A percentile compares a stretch with the other conserved stretches of the same genome.
These are phyloP conservation scores for Ageneiosus marmoratus DNA, from an alignment of 2,113 vertebrate genomes.

Conservation along the genomic window DNA sequence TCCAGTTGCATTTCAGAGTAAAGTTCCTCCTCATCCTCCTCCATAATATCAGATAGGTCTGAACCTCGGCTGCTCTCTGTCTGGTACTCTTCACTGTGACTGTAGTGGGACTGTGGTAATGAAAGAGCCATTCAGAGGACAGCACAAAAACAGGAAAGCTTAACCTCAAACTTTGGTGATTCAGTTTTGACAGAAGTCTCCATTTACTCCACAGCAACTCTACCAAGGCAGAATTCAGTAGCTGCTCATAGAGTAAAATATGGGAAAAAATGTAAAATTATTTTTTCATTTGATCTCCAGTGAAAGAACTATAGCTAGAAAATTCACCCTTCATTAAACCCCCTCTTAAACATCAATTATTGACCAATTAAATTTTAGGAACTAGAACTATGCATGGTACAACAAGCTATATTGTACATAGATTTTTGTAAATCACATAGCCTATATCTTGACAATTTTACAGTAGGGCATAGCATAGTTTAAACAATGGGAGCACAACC, in stretches of 20 bases:
- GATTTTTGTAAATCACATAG: neutral
- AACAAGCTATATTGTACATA: neutral
- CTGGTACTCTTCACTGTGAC: slow-evolving; percentile 90
- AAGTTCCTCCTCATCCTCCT: slow-evolving; percentile 97
- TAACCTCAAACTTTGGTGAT: slow-evolving; percentile 3
- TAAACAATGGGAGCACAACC: neutral
- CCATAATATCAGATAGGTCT: slow-evolving; percentile 96
- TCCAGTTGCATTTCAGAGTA: slow-evolving; percentile 96
- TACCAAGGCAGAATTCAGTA: neutral
- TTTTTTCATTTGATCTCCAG: neutral
- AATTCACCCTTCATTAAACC: neutral
- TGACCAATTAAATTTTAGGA: neutral
- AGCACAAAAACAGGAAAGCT: neutral
- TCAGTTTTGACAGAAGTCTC: slow-evolving; percentile 2
- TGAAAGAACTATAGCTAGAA: neutral
- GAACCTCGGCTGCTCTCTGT: slow-evolving; percentile 97
- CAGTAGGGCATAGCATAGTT: neutral
- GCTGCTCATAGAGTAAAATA: neutral
- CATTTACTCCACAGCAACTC: slow-evolving; percentile 1
- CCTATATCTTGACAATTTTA: neutral
- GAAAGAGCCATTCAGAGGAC: slow-evolving; percentile 14
- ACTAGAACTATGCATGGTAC: neutral
- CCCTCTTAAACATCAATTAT: neutral
- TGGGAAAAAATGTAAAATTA: neutral
- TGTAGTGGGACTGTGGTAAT: slow-evolving; percentile 81